A percentile compares a stretch with the other conserved stretches of the same genome.
Evolutionary conservation across 1,140 invertebrate species (phyloP).

Genomic region (Apolygus lucorum): DNA sequence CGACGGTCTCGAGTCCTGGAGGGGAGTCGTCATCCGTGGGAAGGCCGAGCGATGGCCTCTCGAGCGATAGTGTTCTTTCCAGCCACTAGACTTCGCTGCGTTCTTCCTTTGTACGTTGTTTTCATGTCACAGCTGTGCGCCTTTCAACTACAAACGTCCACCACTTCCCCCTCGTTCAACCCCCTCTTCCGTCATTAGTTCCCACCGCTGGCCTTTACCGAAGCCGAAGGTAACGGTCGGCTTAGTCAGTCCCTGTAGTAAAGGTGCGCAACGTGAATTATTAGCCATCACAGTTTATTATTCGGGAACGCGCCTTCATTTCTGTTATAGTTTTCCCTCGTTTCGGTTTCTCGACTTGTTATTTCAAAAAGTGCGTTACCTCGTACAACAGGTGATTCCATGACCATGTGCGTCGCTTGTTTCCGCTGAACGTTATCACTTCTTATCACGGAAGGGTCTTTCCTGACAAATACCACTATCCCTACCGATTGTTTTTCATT

Average conservation of each 20-base stretch:
- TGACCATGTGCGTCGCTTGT: neutral
- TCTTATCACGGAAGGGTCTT: neutral
- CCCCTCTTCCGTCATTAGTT: neutral
- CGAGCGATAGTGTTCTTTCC: no score
- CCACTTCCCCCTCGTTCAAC: neutral
- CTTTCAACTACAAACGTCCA: neutral
- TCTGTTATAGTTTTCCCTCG: no score
- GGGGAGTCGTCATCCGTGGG: no score
- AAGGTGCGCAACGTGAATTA: neutral
- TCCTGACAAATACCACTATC: no score
- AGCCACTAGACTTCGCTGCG: neutral
- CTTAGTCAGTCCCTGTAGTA: neutral
- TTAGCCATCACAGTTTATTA: neutral
- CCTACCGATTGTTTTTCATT: neutral
- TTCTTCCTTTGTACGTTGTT: neutral
- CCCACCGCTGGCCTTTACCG: neutral
- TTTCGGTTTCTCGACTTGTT: no score
- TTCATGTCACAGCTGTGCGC: neutral
- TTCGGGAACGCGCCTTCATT: no score
- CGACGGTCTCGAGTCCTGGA: no score
- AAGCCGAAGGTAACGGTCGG: conserved; percentile 8
- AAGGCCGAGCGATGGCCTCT: no score
- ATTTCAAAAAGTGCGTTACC: no score
- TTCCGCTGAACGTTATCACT: neutral
- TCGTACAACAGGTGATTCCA: neutral